Evolutionary conservation across 2,888 invertebrate species (phyloP).

Genomic region (Xestia xanthographa): DNA sequence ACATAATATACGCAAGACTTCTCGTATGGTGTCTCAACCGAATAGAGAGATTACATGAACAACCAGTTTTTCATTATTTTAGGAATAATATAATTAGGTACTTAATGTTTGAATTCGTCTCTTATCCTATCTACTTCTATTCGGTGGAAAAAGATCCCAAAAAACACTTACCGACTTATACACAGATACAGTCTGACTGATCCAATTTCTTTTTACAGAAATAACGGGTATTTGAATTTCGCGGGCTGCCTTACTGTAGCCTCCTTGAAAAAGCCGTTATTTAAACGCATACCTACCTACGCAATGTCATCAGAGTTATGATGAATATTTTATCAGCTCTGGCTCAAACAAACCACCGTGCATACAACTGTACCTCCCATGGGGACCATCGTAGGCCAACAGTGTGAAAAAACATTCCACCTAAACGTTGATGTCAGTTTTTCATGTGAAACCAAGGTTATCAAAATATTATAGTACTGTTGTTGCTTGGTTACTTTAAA

Average conservation of each 20-base stretch:
- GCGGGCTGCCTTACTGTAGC: too few relatives aligned
- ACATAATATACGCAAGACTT: too few relatives aligned
- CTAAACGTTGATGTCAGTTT: constrained; percentile 9
- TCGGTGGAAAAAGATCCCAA: background rate
- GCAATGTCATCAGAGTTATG: background rate
- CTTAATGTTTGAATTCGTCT: background rate
- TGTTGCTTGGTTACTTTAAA: background rate
- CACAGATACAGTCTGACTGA: background rate
- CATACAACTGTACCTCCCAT: constrained; percentile 25
- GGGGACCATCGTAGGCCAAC: constrained; percentile 1
- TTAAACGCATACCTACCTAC: background rate
- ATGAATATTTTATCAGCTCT: constrained; percentile 32
- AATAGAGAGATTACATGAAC: background rate
- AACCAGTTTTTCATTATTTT: background rate
- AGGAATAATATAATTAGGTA: background rate
- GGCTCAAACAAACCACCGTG: background rate
- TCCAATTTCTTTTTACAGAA: background rate
- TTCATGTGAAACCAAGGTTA: constrained; percentile 14
- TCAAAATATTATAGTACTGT: background rate
- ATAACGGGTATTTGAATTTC: too few relatives aligned
- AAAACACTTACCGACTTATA: background rate
- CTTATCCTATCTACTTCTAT: background rate
- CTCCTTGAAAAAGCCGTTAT: background rate
- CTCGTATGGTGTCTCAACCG: too few relatives aligned
- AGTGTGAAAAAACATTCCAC: constrained; percentile 2